These are phyloP conservation scores for Oncorhynchus keta DNA, from an alignment of 2,113 vertebrate species.

Conservation along the genomic window DNA sequence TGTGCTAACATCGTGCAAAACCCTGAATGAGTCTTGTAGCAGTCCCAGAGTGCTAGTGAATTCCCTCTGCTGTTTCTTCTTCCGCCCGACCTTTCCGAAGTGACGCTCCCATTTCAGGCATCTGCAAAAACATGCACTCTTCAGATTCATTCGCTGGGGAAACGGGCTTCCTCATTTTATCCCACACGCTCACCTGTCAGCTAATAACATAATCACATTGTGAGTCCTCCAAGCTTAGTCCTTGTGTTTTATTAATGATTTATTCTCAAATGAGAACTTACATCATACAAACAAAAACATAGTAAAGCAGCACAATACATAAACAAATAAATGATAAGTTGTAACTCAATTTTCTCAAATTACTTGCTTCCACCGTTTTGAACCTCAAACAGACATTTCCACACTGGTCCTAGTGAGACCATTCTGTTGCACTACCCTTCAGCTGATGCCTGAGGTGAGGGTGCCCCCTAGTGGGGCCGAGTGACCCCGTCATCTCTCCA, in stretches of 20 bases:
- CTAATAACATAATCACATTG: too few relatives aligned
- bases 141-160: background rate
- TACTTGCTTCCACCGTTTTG: background rate
- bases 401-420: background rate
- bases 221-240: too few relatives aligned
- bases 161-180: too few relatives aligned
- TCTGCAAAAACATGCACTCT: slow-evolving; percentile 32
- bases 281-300: too few relatives aligned
- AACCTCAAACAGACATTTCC: background rate
- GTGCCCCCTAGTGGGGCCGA: slow-evolving; percentile 41
- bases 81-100: slow-evolving; percentile 32
- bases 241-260: too few relatives aligned
- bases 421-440: background rate
- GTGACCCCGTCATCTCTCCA: background rate
- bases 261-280: too few relatives aligned
- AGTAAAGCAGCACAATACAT: background rate
- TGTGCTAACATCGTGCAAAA: slow-evolving; percentile 60
- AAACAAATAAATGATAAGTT: background rate
- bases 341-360: too few relatives aligned
- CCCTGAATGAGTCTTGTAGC: slow-evolving; percentile 62
- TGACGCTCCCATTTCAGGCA: slow-evolving; percentile 65
- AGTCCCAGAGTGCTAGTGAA: slow-evolving; percentile 46
- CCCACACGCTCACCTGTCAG: too few relatives aligned
- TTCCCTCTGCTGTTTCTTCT: slow-evolving; percentile 48
- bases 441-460: slow-evolving; percentile 70